Conservation (phyloP, 2,113 vertebrate genomes). For the Bolborhynchus lineola region DNA sequence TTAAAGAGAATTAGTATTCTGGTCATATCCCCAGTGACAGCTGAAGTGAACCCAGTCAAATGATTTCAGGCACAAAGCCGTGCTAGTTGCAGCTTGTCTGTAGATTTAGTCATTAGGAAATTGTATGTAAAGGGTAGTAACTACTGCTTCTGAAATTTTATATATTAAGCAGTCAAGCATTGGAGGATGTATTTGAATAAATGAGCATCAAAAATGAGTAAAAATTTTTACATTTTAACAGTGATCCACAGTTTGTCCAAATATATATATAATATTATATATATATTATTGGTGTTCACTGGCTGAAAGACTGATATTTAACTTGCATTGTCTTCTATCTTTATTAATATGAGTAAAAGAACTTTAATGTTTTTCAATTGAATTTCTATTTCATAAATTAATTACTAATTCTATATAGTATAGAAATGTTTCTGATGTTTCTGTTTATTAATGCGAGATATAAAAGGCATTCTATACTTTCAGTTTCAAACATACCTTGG, state of each 20-base stretch:
- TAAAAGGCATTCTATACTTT: neutral
- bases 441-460: neutral
- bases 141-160: neutral
- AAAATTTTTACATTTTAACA: neutral
- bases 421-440: neutral
- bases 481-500: neutral
- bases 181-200: neutral
- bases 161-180: neutral
- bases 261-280: too few relatives aligned
- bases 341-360: neutral
- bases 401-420: neutral
- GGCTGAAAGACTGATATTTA: neutral
- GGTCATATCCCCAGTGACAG: neutral
- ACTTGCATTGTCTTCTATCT: neutral
- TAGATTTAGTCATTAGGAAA: neutral
- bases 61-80: neutral
- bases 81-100: neutral
- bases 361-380: neutral
- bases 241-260: neutral
- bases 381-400: neutral
- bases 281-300: neutral
- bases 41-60: neutral
- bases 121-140: neutral
- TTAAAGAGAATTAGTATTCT: slow-evolving; percentile 47
- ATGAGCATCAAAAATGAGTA: neutral